phyloP scores from a whole-genome alignment of 1,140 invertebrate species.

The Limonius californicus region DNA sequence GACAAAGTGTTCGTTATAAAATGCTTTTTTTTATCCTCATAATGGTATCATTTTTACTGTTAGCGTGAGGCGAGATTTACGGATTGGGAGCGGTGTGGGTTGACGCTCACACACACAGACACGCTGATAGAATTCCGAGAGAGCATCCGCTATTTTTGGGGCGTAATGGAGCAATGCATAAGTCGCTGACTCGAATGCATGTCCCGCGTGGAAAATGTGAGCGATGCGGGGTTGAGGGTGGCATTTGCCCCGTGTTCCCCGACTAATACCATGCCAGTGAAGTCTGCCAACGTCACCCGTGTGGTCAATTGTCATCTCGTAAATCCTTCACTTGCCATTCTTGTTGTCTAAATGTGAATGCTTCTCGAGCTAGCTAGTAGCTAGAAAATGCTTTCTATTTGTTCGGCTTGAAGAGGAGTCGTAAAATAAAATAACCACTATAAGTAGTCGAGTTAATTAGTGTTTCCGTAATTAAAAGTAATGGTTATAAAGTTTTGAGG shows the following conservation, averaged over 20 bases:
- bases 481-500: too few relatives aligned
- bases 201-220: slow-evolving; percentile 8
- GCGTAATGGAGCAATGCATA: background rate
- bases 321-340: slow-evolving; percentile 21
- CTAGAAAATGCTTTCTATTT: too few relatives aligned
- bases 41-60: background rate
- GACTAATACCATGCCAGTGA: slow-evolving; percentile 14
- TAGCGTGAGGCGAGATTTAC: background rate
- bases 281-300: slow-evolving; percentile 20
- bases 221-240: slow-evolving; percentile 22
- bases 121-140: background rate
- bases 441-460: too few relatives aligned
- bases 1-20: background rate
- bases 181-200: background rate
- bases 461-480: too few relatives aligned
- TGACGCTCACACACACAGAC: too few relatives aligned
- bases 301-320: slow-evolving; percentile 24
- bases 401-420: too few relatives aligned
- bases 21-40: background rate
- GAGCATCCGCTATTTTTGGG: background rate
- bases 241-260: slow-evolving; percentile 5
- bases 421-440: too few relatives aligned
- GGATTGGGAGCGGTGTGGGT: background rate
- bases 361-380: background rate
- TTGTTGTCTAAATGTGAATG: background rate